A percentile compares a stretch with the other conserved stretches of the same genome.
Conservation (phyloP, 92 coral and sea anemone species). For the Phenganax subtilis region DNA sequence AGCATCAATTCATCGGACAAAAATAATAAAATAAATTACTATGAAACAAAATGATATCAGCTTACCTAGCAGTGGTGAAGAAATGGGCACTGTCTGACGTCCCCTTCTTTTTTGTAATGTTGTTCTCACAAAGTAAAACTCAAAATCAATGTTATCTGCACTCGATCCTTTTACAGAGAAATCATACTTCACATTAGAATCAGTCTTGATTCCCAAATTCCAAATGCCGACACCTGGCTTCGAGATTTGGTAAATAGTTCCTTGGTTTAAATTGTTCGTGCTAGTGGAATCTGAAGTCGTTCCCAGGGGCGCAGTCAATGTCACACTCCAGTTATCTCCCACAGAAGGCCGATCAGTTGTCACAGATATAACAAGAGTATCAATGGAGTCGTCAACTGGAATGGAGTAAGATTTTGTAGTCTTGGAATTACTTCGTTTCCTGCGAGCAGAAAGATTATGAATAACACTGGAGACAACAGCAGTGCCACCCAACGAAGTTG, state of each 20-base stretch:
- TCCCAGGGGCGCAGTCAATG: conserved; percentile 47
- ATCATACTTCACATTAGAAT: conserved; percentile 26
- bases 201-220: conserved; percentile 14
- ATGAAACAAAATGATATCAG: background rate
- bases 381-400: conserved; percentile 75
- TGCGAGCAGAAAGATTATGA: conserved; percentile 50
- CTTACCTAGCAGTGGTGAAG: conserved; percentile 63
- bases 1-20: background rate
- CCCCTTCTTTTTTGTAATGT: background rate
- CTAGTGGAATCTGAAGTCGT: background rate
- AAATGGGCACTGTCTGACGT: conserved; percentile 50
- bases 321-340: conserved; percentile 38
- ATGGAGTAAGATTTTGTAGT: conserved; percentile 41
- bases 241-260: conserved; percentile 8
- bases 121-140: conserved; percentile 29
- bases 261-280: conserved; percentile 9
- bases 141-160: conserved; percentile 30
- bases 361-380: conserved; percentile 56
- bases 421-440: conserved; percentile 49
- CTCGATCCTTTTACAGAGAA: conserved; percentile 25
- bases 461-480: conserved; percentile 52
- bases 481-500: conserved; percentile 66
- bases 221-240: conserved; percentile 31
- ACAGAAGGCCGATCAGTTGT: conserved; percentile 39
- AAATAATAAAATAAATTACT: background rate